Evolutionary conservation across 2,888 invertebrate species (phyloP).

Genomic region (Cantharis rustica): DNA sequence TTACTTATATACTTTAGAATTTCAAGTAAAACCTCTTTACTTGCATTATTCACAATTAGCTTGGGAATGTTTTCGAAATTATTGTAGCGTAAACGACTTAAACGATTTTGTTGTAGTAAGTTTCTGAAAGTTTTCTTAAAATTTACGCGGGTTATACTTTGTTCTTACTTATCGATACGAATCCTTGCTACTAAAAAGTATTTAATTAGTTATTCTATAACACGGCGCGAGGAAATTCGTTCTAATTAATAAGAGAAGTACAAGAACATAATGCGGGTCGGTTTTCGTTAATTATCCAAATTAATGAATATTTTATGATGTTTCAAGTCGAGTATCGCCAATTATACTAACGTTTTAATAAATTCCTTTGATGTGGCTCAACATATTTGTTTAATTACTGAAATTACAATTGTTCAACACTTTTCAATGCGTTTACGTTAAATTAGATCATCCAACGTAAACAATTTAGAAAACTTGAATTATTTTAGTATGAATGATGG

Average conservation of each 20-base stretch:
- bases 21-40: background rate
- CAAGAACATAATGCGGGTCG: background rate
- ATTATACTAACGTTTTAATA: background rate
- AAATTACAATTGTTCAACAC: background rate
- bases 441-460: background rate
- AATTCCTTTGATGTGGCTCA: background rate
- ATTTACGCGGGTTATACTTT: background rate
- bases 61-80: background rate
- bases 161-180: background rate
- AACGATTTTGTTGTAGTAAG: background rate
- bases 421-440: background rate
- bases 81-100: background rate
- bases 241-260: background rate
- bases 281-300: background rate
- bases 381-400: background rate
- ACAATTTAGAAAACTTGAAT: background rate
- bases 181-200: background rate
- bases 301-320: background rate
- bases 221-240: background rate
- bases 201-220: background rate
- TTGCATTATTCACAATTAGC: background rate
- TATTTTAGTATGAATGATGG: background rate
- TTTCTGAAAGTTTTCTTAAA: background rate
- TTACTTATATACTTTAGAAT: background rate
- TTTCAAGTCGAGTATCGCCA: background rate